Percentiles rank a stretch among this genome's conserved stretches.
Conservation (phyloP, 2,888 invertebrate genomes). For the Melanargia galathea region DNA sequence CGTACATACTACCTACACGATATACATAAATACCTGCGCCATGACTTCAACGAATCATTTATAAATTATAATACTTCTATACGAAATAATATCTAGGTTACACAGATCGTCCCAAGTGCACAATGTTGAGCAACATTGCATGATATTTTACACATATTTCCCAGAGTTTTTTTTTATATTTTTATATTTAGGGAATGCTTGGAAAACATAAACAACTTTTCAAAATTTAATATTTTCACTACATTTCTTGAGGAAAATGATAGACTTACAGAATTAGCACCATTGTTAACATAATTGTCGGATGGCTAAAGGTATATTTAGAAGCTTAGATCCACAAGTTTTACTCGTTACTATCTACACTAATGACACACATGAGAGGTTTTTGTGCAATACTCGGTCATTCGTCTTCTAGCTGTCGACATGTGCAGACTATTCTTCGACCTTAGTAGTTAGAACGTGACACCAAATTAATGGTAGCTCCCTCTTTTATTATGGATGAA, state of each 20-base stretch:
- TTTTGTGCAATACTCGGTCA: constrained; percentile 70
- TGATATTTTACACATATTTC: constrained; percentile 22
- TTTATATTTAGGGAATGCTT: too few species aligned
- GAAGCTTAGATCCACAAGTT: constrained; percentile 59
- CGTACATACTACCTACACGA: too few species aligned
- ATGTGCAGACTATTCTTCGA: constrained; percentile 61
- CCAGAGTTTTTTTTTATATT: neutral
- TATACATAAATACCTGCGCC: constrained; percentile 34
- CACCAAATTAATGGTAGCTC: constrained; percentile 48
- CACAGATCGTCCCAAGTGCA: constrained; percentile 31
- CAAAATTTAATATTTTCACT: neutral
- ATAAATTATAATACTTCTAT: constrained; percentile 32
- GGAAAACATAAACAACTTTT: neutral
- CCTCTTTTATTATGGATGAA: neutral
- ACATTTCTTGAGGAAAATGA: too few species aligned
- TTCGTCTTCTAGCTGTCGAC: constrained; percentile 72
- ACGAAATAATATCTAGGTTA: constrained; percentile 38
- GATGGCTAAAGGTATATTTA: constrained; percentile 10
- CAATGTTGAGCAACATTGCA: constrained; percentile 30
- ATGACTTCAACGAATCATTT: constrained; percentile 33
- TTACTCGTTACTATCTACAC: constrained; percentile 63
- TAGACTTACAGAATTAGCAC: too few species aligned
- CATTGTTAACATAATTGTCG: constrained; percentile 19
- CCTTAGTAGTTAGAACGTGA: constrained; percentile 47
- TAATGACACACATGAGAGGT: constrained; percentile 72